Conservation (phyloP, 2,888 invertebrate genomes). For the Apodemia duryi region DNA sequence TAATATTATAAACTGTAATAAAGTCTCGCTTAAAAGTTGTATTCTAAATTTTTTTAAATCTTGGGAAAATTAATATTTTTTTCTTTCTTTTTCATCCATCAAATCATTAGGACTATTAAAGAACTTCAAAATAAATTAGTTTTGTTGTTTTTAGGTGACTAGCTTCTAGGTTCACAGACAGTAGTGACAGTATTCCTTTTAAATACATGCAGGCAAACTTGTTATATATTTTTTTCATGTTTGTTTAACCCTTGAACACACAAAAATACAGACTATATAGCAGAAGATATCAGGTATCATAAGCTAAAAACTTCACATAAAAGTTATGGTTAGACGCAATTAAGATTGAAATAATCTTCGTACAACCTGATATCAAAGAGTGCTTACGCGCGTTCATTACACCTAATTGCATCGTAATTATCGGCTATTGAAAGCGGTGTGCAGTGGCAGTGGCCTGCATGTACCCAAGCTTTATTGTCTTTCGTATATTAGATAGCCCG, state of each 20-base stretch:
- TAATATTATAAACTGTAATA: too few species aligned
- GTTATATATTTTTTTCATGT: background rate
- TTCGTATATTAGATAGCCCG: constrained; percentile 23
- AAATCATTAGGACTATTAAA: too few species aligned
- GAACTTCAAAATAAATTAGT: too few species aligned
- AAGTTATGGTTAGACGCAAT: constrained; percentile 41
- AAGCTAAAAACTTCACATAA: background rate
- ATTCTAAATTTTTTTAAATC: too few species aligned
- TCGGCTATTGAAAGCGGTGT: constrained; percentile 49
- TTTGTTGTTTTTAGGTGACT: too few species aligned
- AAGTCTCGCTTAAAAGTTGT: too few species aligned
- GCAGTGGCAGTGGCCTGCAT: constrained; percentile 4
- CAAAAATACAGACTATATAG: background rate
- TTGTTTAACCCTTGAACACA: background rate
- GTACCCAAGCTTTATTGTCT: constrained; percentile 27
- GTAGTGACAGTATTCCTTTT: too few species aligned
- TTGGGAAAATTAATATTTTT: too few species aligned
- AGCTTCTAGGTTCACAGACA: too few species aligned
- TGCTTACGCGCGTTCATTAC: constrained; percentile 47
- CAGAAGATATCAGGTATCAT: background rate
- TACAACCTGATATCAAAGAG: constrained; percentile 2
- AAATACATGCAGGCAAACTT: too few species aligned
- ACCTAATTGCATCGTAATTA: constrained; percentile 62
- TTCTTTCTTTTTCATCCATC: too few species aligned
- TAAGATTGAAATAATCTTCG: constrained; percentile 45